Evolutionary conservation across 2,113 vertebrate species (phyloP), one percentile per base, ranked within the genome.

Genomic region (Zingel zingel): DNA sequence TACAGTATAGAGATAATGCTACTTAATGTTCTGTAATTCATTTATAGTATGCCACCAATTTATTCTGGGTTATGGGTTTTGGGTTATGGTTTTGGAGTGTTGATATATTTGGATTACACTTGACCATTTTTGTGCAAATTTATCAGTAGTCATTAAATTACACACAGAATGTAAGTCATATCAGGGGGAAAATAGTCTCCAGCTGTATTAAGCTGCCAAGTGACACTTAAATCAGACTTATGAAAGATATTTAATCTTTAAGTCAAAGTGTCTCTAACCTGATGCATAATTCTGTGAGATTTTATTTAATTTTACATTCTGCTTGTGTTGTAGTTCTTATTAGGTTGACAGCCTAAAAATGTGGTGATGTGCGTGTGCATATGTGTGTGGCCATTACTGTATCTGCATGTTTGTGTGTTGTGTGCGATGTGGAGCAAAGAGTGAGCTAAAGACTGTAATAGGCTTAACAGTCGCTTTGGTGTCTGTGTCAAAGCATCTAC

Each of bases 401-500:
- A 11, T 47, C 12, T 13, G 13, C 25, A 43, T 59, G 6, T 56
- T 23, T 30, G 48, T 72, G 27, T 58, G 18, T 25, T 19, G 39
- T 45, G 39, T 64, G 23, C 15, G 53, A 43, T 69, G 67, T 74
- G 15, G 51, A 77, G 61, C 25, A 43, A 57, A 76, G 56, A 56
- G 7, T 19, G 27, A 64, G 51, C 12, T 82, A 33, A 83, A 71
- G 72, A 62, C 81, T n/a, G n/a, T 88, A 86, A 91, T 47, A 80
- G 67, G 83, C 70, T 91, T 90, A 87, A 39, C 82, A 54, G 65
- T 57, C 67, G 79, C 27, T 80, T 63, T 23, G 69, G 47, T 65
- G 59, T 73, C 25, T 21, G 50, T 48, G 58, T 63, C 53, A 58
- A 74, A 75, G 43, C 25, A 25, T 61, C 64, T 18, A 62, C 62